Conservation (phyloP, 2,113 vertebrate species). For the Pungitius pungitius region DNA sequence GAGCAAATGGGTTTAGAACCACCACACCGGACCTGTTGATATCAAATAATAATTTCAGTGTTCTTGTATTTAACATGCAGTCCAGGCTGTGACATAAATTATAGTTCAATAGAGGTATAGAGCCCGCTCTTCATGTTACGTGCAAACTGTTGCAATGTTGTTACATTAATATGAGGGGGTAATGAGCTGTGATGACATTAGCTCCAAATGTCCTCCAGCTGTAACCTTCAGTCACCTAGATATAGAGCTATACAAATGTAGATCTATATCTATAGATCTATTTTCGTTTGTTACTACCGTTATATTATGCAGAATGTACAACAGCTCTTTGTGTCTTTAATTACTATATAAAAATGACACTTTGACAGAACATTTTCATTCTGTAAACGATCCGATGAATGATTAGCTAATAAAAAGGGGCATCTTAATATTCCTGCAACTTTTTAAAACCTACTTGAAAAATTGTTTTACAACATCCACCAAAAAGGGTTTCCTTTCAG, state of each 20-base stretch:
- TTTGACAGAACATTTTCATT: background rate
- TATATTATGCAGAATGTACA: background rate
- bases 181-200: constrained; percentile 55
- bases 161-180: constrained; percentile 41
- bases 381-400: background rate
- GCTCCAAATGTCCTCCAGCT: constrained; percentile 52
- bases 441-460: background rate
- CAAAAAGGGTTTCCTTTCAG: background rate
- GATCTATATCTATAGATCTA: background rate
- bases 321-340: background rate
- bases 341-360: no score
- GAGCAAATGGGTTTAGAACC: constrained; percentile 51
- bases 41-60: constrained; percentile 22
- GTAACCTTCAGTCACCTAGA: constrained; percentile 46
- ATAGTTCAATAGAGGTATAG: background rate
- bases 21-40: constrained; percentile 34
- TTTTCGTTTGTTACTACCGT: background rate
- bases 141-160: constrained; percentile 24
- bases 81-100: background rate
- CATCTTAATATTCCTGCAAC: background rate
- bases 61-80: constrained; percentile 7
- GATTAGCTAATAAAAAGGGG: background rate
- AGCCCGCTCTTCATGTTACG: constrained; percentile 39
- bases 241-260: background rate
- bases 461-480: background rate